Conservation (phyloP, 1,140 invertebrate genomes). For the fruit fly (Drosophila melanogaster) region Release_6_plus_ISO1_MT NT_037436.4:5748501-5749000, state of each 20-base stretch:
- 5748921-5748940: slow-evolving; percentile 81
- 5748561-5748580: slow-evolving; percentile 32
- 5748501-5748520: slow-evolving; percentile 75
- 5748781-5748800: slow-evolving; percentile 57
- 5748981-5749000: slow-evolving; percentile 62
- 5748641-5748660: slow-evolving; percentile 60
- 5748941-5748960: slow-evolving; percentile 80
- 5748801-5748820: slow-evolving; percentile 44
- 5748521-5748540: slow-evolving; percentile 57
- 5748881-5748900: slow-evolving; percentile 60
- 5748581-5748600: slow-evolving; percentile 47
- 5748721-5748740: slow-evolving; percentile 50
- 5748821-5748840: slow-evolving; percentile 38
- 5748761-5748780: slow-evolving; percentile 79
- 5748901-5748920: slow-evolving; percentile 59
- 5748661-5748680: neutral
- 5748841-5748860: slow-evolving; percentile 62
- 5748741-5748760: slow-evolving; percentile 73
- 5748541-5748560: slow-evolving; percentile 44
- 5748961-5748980: slow-evolving; percentile 56
- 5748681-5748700: slow-evolving; percentile 39
- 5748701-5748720: slow-evolving; percentile 71
- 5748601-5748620: slow-evolving; percentile 57
- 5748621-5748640: slow-evolving; percentile 68
- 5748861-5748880: slow-evolving; percentile 81